Evolutionary conservation across 2,797 vertebrate species (phyloP).

Genomic region (Mionectes olivaceus): DNA sequence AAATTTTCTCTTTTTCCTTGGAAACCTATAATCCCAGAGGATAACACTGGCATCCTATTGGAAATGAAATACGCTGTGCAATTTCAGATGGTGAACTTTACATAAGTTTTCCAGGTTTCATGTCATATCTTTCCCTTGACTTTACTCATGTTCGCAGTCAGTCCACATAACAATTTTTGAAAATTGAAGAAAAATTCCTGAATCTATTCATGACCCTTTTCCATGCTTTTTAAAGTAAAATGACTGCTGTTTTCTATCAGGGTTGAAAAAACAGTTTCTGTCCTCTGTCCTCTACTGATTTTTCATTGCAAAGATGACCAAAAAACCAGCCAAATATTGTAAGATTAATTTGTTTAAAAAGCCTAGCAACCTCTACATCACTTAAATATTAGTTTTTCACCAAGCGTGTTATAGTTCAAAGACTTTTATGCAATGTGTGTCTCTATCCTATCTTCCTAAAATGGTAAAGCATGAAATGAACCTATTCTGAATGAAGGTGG

Average conservation of each 20-base stretch:
- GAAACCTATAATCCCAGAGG: not conserved
- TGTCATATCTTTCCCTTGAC: not conserved
- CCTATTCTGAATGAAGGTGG: not conserved
- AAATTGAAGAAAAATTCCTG: not conserved
- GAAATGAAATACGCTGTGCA: not conserved
- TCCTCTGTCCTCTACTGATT: not conserved
- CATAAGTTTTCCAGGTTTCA: not conserved
- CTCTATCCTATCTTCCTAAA: not conserved
- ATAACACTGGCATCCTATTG: not conserved
- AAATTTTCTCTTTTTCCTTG: not conserved
- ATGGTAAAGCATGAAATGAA: not conserved
- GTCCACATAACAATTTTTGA: not conserved
- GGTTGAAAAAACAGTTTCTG: not conserved
- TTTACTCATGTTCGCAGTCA: not conserved
- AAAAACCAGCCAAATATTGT: not conserved
- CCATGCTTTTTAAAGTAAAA: not conserved
- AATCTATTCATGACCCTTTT: not conserved
- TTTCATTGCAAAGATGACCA: not conserved
- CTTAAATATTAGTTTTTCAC: constrained; percentile 26
- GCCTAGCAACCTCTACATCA: not conserved
- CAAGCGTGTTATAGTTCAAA: not conserved
- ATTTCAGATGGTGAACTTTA: constrained; percentile 8
- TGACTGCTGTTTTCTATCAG: not conserved
- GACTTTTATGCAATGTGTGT: not conserved
- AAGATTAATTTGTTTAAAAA: not conserved